Evolutionary conservation across 2,888 invertebrate species (phyloP).

Genomic region (Phengaris alcon): DNA sequence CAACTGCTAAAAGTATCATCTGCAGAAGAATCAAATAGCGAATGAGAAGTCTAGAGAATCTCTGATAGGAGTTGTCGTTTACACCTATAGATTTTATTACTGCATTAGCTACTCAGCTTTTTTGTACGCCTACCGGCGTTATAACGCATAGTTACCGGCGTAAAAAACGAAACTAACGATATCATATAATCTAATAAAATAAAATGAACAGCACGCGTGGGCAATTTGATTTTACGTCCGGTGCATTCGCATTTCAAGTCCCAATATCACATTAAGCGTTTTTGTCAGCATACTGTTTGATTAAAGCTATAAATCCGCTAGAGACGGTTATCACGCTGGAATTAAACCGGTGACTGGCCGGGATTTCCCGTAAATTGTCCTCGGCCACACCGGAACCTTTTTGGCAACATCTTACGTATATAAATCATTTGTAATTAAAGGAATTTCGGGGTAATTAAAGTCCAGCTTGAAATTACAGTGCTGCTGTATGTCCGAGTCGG

Average conservation of each 20-base stretch:
- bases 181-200: slow-evolving; percentile 27
- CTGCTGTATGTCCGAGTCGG: neutral
- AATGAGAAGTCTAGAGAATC: too few relatives aligned
- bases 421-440: slow-evolving; percentile 36
- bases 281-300: slow-evolving; percentile 69
- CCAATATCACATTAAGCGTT: slow-evolving; percentile 58
- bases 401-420: slow-evolving; percentile 42
- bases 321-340: slow-evolving; percentile 62
- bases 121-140: too few relatives aligned
- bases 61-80: too few relatives aligned
- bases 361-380: slow-evolving; percentile 67
- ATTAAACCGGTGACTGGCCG: slow-evolving; percentile 63
- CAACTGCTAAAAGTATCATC: neutral
- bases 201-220: slow-evolving; percentile 26
- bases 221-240: slow-evolving; percentile 38
- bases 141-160: neutral
- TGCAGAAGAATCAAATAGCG: too few relatives aligned
- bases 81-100: too few relatives aligned
- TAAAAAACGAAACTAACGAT: neutral
- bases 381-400: slow-evolving; percentile 47
- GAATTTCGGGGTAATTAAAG: slow-evolving; percentile 20
- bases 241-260: slow-evolving; percentile 35
- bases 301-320: slow-evolving; percentile 70
- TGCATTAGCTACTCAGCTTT: too few relatives aligned
- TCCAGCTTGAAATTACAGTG: neutral